A percentile compares a stretch with the other conserved stretches of the same genome.
Evolutionary conservation across 2,888 invertebrate genomes (phyloP).

Genomic region (Thelaira solivaga): DNA sequence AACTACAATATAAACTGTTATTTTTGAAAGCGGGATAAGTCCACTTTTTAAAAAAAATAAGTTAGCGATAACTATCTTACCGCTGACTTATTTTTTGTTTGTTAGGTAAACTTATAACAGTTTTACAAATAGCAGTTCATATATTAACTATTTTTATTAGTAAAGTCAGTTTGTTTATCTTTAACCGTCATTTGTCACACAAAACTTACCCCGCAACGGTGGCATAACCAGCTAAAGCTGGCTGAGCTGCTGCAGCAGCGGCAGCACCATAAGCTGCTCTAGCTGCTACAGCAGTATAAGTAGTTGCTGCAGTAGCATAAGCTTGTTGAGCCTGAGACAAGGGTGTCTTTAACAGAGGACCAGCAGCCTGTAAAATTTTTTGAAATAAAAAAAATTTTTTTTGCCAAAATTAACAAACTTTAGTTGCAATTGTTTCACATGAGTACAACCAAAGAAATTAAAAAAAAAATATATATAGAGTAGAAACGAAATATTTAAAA

Average conservation of each 20-base stretch:
- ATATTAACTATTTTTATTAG: slow-evolving; percentile 18
- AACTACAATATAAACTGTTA: too few relatives aligned
- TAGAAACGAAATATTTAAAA: slow-evolving; percentile 29
- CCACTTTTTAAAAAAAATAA: too few relatives aligned
- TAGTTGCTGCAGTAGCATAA: slow-evolving; percentile 91
- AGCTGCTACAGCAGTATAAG: slow-evolving; percentile 91
- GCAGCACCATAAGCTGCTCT: slow-evolving; percentile 89
- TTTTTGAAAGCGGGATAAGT: too few relatives aligned
- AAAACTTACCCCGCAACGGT: slow-evolving; percentile 83
- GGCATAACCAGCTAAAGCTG: slow-evolving; percentile 83
- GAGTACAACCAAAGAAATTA: slow-evolving; percentile 29
- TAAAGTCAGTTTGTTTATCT: background rate
- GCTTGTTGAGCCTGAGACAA: slow-evolving; percentile 88
- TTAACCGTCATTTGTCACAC: slow-evolving; percentile 12
- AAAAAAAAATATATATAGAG: too few relatives aligned
- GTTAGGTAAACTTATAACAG: too few relatives aligned
- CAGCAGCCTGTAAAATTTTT: slow-evolving; percentile 79
- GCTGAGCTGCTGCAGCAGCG: slow-evolving; percentile 81
- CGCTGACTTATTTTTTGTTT: too few relatives aligned
- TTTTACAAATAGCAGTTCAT: too few relatives aligned
- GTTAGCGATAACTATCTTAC: too few relatives aligned
- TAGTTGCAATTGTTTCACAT: slow-evolving; percentile 1
- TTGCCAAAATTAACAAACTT: slow-evolving; percentile 34
- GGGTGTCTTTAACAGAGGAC: slow-evolving; percentile 89
- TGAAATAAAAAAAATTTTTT: slow-evolving; percentile 14